Conservation (phyloP, 2,888 invertebrate species). For the Crossocerus cetratus region DNA sequence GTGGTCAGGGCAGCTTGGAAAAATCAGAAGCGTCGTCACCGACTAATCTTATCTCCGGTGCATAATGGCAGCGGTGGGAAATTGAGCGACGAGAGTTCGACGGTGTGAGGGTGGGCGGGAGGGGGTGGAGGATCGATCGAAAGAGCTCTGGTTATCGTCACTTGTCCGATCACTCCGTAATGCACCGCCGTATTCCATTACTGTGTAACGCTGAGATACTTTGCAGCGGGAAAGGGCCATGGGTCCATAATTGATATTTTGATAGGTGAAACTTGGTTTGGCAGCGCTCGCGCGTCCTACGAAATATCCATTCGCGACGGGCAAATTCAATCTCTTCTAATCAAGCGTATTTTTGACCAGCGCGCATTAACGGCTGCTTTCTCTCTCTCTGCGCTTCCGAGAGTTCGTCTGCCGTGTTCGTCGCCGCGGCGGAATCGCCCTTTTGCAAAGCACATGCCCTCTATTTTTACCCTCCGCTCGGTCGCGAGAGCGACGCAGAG, state of each 20-base stretch:
- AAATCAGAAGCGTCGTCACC: too few relatives aligned
- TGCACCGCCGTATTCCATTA: conserved; percentile 41
- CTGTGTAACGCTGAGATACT: conserved; percentile 46
- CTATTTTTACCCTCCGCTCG: too few relatives aligned
- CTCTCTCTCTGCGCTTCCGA: conserved; percentile 23
- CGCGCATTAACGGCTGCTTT: conserved; percentile 48
- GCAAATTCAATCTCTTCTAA: conserved; percentile 56
- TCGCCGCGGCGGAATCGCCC: not conserved
- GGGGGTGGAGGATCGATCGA: conserved; percentile 12
- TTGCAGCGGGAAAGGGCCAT: conserved; percentile 27
- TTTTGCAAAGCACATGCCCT: too few relatives aligned
- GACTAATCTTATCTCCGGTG: too few relatives aligned
- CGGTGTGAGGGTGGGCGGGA: conserved; percentile 7
- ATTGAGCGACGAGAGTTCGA: conserved; percentile 14
- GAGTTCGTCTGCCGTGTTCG: conserved; percentile 34
- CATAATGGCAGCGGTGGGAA: too few relatives aligned
- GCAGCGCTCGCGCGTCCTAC: not conserved
- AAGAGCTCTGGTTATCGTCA: conserved; percentile 10
- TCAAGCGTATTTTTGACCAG: conserved; percentile 51
- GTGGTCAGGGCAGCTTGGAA: too few relatives aligned
- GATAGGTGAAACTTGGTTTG: conserved; percentile 45
- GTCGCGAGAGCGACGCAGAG: too few relatives aligned
- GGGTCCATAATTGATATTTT: conserved; percentile 54
- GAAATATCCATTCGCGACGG: conserved; percentile 44
- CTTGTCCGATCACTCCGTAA: not conserved